Percentiles rank a stretch among this genome's conserved stretches.
Conservation (phyloP, 2,888 invertebrate species). For the Erebia palarica region DNA sequence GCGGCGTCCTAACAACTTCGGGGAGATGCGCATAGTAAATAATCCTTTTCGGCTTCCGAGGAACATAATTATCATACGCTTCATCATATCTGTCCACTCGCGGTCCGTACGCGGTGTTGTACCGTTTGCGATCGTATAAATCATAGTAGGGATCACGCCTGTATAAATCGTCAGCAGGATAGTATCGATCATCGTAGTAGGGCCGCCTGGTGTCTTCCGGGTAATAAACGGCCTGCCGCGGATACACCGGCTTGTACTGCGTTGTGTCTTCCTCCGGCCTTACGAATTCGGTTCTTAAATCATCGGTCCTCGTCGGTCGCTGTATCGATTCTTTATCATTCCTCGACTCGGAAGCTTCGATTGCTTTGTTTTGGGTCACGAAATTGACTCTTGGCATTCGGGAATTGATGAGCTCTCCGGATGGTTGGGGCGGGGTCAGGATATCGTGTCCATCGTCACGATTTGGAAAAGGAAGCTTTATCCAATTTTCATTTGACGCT, state of each 20-base stretch:
- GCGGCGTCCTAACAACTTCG: slow-evolving; percentile 85
- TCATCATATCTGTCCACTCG: slow-evolving; percentile 73
- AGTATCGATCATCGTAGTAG: slow-evolving; percentile 69
- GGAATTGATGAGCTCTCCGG: slow-evolving; percentile 80
- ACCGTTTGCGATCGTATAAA: slow-evolving; percentile 64
- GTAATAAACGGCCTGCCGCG: slow-evolving; percentile 75
- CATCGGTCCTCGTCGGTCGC: slow-evolving; percentile 67
- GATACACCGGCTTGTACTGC: slow-evolving; percentile 70
- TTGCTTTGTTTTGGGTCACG: slow-evolving; percentile 83
- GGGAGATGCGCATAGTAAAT: slow-evolving; percentile 88
- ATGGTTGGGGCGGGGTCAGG: slow-evolving; percentile 79
- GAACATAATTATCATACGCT: slow-evolving; percentile 64
- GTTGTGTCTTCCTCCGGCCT: slow-evolving; percentile 67
- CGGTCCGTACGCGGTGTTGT: slow-evolving; percentile 58
- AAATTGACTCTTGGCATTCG: slow-evolving; percentile 86
- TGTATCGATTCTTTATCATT: slow-evolving; percentile 77
- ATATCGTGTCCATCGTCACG: slow-evolving; percentile 64
- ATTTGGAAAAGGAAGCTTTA: slow-evolving; percentile 81
- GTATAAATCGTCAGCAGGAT: slow-evolving; percentile 66
- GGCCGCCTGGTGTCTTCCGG: slow-evolving; percentile 73
- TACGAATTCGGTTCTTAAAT: slow-evolving; percentile 74
- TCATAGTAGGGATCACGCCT: slow-evolving; percentile 73
- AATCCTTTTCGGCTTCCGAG: slow-evolving; percentile 82
- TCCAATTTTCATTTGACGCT: slow-evolving; percentile 84
- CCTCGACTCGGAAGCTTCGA: slow-evolving; percentile 76